Conservation (phyloP, 2,888 invertebrate genomes). For the Drosophila cracens region DNA sequence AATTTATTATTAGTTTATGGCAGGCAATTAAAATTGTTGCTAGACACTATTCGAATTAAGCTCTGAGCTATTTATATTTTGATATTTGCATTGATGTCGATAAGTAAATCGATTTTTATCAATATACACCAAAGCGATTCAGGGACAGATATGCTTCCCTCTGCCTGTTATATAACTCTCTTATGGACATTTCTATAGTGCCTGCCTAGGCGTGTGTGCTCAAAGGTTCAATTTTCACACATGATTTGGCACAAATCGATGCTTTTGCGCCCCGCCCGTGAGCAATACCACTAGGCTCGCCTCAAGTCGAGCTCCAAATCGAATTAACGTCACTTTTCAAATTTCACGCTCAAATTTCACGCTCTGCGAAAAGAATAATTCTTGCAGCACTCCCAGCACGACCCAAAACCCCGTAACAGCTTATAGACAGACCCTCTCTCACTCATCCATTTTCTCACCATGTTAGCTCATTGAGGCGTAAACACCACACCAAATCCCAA, state of each 20-base stretch:
- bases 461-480: conserved; percentile 52
- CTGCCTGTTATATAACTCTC: not conserved
- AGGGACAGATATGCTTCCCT: not conserved
- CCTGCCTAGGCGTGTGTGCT: conserved; percentile 33
- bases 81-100: no score
- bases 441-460: not conserved
- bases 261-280: conserved; percentile 13
- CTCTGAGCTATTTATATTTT: not conserved
- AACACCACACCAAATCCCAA: conserved; percentile 42
- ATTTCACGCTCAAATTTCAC: conserved; percentile 69
- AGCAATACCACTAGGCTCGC: conserved; percentile 12
- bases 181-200: not conserved
- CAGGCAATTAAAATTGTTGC: no score
- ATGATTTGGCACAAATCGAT: conserved; percentile 59
- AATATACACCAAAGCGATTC: not conserved
- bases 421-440: not conserved
- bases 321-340: conserved; percentile 76
- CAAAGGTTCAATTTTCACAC: conserved; percentile 73
- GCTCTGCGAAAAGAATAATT: conserved; percentile 16
- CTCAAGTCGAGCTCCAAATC: conserved; percentile 51
- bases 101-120: not conserved
- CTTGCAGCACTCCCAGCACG: conserved; percentile 4
- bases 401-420: conserved; percentile 3
- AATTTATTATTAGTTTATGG: no score
- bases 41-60: no score